Conservation (phyloP, 1,140 invertebrate genomes). For the Heliconius congener region DNA sequence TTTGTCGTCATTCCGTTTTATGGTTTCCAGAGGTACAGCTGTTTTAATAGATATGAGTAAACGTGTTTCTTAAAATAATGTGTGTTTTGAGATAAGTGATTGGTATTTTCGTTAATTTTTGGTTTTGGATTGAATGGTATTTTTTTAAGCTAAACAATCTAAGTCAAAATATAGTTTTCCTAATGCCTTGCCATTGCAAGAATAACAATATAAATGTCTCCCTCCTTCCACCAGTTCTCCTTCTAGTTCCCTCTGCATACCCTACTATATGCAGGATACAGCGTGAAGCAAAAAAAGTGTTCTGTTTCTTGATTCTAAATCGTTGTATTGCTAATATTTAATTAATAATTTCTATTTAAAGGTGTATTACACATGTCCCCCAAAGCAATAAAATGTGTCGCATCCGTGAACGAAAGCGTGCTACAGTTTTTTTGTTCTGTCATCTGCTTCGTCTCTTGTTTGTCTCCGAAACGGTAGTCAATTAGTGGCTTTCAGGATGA, state of each 20-base stretch:
- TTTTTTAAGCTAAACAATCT: no score
- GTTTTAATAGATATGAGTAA: background rate
- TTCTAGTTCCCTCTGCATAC: no score
- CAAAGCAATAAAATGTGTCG: conserved; percentile 14
- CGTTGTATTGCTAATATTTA: no score
- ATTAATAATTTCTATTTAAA: background rate
- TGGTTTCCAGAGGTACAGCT: conserved; percentile 20
- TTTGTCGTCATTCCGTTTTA: conserved; percentile 28
- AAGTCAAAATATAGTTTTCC: no score
- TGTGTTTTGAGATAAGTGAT: background rate
- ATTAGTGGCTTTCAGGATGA: conserved; percentile 56
- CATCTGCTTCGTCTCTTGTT: conserved; percentile 56
- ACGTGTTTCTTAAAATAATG: background rate
- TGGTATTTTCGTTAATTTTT: no score
- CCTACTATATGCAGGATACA: no score
- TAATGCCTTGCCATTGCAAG: no score
- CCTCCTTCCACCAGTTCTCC: no score
- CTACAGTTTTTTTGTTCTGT: conserved; percentile 45
- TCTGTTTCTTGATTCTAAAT: no score
- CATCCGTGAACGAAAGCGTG: conserved; percentile 45
- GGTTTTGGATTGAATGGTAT: no score
- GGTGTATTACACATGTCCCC: background rate
- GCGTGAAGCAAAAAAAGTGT: no score
- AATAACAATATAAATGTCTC: no score
- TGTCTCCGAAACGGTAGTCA: conserved; percentile 57